Evolutionary conservation across 2,888 invertebrate species (phyloP), one percentile per base, ranked within the genome.

Genomic region (Apantesis nais): DNA sequence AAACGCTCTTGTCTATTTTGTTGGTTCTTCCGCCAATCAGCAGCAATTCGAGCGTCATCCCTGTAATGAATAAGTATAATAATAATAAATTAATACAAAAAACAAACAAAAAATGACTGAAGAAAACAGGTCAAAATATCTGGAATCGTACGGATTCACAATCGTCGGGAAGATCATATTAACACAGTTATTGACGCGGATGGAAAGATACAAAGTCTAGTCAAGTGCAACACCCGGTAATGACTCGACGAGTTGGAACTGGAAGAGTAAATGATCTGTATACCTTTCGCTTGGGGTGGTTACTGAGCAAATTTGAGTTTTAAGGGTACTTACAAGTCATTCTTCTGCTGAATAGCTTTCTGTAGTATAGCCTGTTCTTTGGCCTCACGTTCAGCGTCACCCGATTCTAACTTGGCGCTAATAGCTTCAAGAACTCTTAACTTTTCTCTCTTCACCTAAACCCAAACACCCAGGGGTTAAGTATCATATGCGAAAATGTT

Each of bases 261-360:
- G 11, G 39, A 39, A 2, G 16, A 16, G 16, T 4, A 44, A 44
- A 16, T 7, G 22, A 48, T 22, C 1, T 7, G 19, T 7, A 1
- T 22, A 16, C 7, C 48, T 19, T 4, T 48, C 48, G 1, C 2
- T 48, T 22, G 16, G 16, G 7, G 22, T 22, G 7, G 5, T 22
- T 55, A n/a, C 55, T n/a, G n/a, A 25, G 55, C 25, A 12, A 25
- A 48, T 12, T 7, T 0, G 14, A 8, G 0, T 12, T 11, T 25
- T 41, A 29, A 29, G 41, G 16, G 7, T 34, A 83, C 90, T 88
- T n/a, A 94, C 94, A 76, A 62, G 0, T 82, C 90, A 22, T 88
- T 84, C 71, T 86, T 89, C 86, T 96, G 96, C 22, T 86, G 89
- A 39, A 95, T 80, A 25, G 96, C 96, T 44, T 95, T 95, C 25